These are phyloP conservation scores for Ctena decussata DNA, from an alignment of 2,888 invertebrate genomes.

Conservation along the genomic window DNA sequence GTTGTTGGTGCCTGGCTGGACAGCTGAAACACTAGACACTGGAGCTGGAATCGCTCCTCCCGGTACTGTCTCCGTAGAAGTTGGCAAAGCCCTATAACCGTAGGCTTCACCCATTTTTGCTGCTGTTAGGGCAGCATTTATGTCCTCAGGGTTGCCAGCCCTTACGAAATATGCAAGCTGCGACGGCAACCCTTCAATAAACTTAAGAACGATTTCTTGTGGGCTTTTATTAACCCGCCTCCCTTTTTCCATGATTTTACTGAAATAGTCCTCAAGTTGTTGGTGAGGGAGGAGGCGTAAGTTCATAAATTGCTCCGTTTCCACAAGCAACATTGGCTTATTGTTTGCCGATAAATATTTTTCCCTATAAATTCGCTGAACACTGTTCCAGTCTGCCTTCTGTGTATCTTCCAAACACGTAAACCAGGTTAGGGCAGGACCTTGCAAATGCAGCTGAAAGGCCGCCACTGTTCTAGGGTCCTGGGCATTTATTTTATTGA, in stretches of 20 bases:
- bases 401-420: background rate
- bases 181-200: background rate
- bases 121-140: background rate
- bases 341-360: background rate
- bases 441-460: background rate
- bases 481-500: background rate
- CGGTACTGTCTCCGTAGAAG: background rate
- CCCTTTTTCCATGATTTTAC: background rate
- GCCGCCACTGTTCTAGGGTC: background rate
- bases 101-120: background rate
- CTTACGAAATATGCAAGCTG: background rate
- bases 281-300: background rate
- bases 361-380: background rate
- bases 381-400: background rate
- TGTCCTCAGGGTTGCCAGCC: background rate
- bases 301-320: background rate
- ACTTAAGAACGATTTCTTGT: background rate
- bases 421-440: background rate
- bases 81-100: background rate
- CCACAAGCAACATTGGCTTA: background rate
- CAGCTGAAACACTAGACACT: background rate
- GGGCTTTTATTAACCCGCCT: background rate
- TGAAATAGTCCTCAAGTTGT: background rate
- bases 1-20: background rate
- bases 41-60: background rate